Evolutionary conservation across 2,113 vertebrate genomes (phyloP).

Genomic region (Passer domesticus): DNA sequence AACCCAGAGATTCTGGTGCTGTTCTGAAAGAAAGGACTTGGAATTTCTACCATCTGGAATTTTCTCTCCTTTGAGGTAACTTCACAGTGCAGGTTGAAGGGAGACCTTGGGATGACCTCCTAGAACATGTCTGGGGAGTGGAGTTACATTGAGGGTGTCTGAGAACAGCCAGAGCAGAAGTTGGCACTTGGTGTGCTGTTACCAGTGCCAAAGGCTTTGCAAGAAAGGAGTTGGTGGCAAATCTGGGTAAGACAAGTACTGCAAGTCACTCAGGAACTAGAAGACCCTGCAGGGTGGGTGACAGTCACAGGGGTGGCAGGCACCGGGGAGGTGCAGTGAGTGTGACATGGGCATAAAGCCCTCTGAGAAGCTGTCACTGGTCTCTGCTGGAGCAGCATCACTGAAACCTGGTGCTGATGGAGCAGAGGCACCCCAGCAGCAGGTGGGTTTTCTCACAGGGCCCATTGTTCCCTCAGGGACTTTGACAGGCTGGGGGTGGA

Average conservation of each 20-base stretch:
- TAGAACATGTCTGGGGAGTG: neutral
- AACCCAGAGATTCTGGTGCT: neutral
- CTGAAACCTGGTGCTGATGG: neutral
- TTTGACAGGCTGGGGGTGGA: neutral
- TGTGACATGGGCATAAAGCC: rapidly evolving
- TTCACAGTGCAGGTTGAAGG: neutral
- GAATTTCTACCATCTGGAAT: neutral
- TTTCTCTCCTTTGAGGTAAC: neutral
- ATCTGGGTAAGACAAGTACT: too few species aligned
- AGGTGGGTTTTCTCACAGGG: rapidly evolving
- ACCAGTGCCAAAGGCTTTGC: neutral
- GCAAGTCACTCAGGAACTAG: neutral
- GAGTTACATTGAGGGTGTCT: neutral
- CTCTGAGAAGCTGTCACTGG: neutral
- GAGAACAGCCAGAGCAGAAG: rapidly evolving
- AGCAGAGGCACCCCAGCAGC: neutral
- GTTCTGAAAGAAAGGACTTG: neutral
- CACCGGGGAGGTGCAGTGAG: rapidly evolving
- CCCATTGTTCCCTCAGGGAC: rapidly evolving
- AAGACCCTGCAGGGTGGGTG: rapidly evolving
- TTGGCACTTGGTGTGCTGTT: neutral
- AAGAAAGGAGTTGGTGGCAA: neutral
- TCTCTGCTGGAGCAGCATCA: neutral
- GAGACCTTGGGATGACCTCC: neutral
- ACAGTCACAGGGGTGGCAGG: neutral